Base-by-base conservation (phyloP, 2,113 vertebrate species). In the Vanacampus margaritifer region DNA sequence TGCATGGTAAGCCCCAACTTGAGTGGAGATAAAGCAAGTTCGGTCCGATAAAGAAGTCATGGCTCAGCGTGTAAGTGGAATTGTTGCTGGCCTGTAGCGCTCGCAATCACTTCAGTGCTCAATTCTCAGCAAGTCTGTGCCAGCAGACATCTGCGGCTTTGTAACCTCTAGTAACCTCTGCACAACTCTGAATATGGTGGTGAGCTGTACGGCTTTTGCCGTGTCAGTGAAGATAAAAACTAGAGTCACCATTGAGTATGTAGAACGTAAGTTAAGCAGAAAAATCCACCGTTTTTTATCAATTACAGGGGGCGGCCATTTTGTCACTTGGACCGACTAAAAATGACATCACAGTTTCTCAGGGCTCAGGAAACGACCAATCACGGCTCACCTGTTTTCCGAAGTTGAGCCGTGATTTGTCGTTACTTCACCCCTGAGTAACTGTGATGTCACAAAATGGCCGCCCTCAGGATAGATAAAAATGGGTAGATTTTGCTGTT, bases 111-210 rank as follows among this genome's bases (percentile, higher is more conserved):
- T 65, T 57, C 43, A 24, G 17, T 13, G 64, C 60, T 68, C n/a
- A 41, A 1, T 68, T 65, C 60, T 75, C 54, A 39, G 51, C 64
- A 62, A 57, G 69, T 50, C 28, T 5, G 71, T 67, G 75, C 74
- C 78, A 0, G 5, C 53, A 72, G 81, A 62, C 71, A 73, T 78
- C 53, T 85, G 79, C 56, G 41, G 51, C 79, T 72, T 58, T 39
- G 51, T 63, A 69, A 75, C 75, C 75, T 82, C 53, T 6, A 35
- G 65, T 70, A 72, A 75, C 58, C 73, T 71, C 75, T 59, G 65
- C 62, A 6, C 57, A 61, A 39, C 37, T 71, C 76, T 76, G 71
- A 72, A 68, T 68, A 32, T 77, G 45, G 54, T 61, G n/a, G 35
- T 37, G 39, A 64, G 46, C 12, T 23, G 5, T 17, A 50, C 3